Percentiles rank a stretch among this genome's conserved stretches.
These are phyloP conservation scores for Tangara arthus DNA, from an alignment of 2,797 vertebrate genomes.

Conservation along the genomic window DNA sequence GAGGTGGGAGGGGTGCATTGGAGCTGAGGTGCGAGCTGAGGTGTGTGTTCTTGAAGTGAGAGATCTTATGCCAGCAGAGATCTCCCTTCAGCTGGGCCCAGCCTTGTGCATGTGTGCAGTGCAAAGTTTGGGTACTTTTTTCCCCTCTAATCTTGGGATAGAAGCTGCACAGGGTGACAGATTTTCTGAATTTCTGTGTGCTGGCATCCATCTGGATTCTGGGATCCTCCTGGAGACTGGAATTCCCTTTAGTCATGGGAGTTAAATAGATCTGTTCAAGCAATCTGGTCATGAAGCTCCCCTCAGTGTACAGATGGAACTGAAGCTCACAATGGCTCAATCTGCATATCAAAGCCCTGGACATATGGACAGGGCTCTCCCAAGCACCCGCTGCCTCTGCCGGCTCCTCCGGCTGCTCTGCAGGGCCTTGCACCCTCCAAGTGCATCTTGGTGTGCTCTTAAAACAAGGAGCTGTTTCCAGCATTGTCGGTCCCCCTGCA, in stretches of 20 bases:
- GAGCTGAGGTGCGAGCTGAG: background rate
- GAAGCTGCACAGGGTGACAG: background rate
- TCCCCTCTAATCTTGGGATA: background rate
- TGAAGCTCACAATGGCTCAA: conserved; percentile 37
- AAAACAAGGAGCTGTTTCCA: background rate
- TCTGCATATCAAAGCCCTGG: conserved; percentile 60
- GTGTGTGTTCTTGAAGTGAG: background rate
- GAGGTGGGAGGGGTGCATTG: background rate
- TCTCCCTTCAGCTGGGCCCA: background rate
- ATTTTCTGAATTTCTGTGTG: background rate
- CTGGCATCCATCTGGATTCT: conserved; percentile 41
- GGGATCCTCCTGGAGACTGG: background rate
- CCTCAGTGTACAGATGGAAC: background rate
- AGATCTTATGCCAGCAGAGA: background rate
- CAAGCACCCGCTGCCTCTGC: background rate
- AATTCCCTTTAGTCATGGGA: conserved; percentile 28
- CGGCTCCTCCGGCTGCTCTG: background rate
- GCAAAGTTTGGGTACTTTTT: background rate
- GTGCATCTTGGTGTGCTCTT: background rate
- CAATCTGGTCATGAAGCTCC: conserved; percentile 5
- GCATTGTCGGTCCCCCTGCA: background rate
- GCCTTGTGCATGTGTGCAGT: background rate
- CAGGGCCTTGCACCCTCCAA: background rate
- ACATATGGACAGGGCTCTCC: conserved; percentile 23
- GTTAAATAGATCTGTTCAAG: conserved; percentile 31